A percentile compares a stretch with the other conserved stretches of the same genome.
Conservation (phyloP, 1,140 invertebrate species). For the Drosophila leontia region DNA sequence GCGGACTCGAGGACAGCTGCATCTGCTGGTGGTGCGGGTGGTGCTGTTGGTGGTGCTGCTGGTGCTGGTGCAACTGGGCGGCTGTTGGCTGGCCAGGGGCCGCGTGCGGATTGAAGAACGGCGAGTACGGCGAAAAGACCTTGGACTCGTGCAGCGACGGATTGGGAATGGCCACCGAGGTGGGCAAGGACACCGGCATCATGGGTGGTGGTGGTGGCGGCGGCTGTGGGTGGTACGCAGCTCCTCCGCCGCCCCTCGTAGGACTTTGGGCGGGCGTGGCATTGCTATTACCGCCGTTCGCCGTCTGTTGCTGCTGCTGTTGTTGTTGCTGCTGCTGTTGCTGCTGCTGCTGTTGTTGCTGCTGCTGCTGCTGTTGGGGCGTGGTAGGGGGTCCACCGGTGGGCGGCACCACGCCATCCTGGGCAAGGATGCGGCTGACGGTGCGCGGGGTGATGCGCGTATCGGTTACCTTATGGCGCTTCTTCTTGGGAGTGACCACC, state of each 20-base stretch:
- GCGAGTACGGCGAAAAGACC: conserved; percentile 95
- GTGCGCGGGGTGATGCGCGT: conserved; percentile 96
- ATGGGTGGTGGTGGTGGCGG: conserved; percentile 90
- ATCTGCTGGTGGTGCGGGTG: conserved; percentile 75
- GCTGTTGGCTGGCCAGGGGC: conserved; percentile 81
- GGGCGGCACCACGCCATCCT: conserved; percentile 90
- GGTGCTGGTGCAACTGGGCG: conserved; percentile 84
- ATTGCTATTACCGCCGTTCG: conserved; percentile 56
- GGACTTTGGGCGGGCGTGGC: conserved; percentile 87
- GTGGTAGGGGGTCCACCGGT: conserved; percentile 47
- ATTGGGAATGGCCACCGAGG: conserved; percentile 97
- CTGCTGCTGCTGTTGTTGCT: conserved; percentile 46
- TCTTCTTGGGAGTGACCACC: conserved; percentile 97
- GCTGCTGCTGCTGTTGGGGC: conserved; percentile 51
- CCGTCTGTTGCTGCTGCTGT: conserved; percentile 53
- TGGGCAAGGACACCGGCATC: conserved; percentile 90
- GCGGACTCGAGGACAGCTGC: conserved; percentile 86
- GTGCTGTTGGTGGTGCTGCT: conserved; percentile 64
- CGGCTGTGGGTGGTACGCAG: conserved; percentile 86
- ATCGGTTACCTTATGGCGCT: conserved; percentile 98
- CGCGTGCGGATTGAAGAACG: conserved; percentile 89
- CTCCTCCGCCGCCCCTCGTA: conserved; percentile 87
- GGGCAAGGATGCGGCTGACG: conserved; percentile 93
- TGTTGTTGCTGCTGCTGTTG: conserved; percentile 52
- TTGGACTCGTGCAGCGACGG: conserved; percentile 97